Evolutionary conservation across 1,140 invertebrate genomes (phyloP), one percentile per base, ranked within the genome.

Genomic region (Proctacanthus coquilletti): DNA sequence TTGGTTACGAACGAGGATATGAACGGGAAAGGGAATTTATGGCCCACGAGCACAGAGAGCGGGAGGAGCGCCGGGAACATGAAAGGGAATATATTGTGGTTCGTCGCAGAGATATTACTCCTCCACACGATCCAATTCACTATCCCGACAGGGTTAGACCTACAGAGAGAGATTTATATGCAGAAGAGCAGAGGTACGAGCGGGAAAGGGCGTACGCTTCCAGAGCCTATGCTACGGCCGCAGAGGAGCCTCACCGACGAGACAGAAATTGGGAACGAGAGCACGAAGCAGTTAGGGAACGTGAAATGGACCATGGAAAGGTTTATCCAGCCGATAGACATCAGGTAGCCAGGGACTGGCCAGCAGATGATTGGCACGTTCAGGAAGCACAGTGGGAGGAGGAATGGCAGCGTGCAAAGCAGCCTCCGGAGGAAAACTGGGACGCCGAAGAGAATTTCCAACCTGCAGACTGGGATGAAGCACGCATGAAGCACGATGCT

Each of bases 241-340:
- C 14, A 34, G 32, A 34, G 11, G 14, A 17, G 17, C 15, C 10
- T 17, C 34, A 19, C 10, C 11, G 34, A 4, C 8, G 18, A n/a
- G 34, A 64, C 64, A 48, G 63, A 65, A 30, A 42, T 39, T 48
- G 38, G 34, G 65, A 67, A 52, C 52, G 62, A 46, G 63, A 65
- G 40, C 42, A 51, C 46, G 42, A 65, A 56, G 37, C 48, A 54
- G 46, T 44, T 31, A 44, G 62, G 34, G 63, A 63, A 10, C 46
- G 61, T 19, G 60, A 61, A 5, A 48, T 62, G 21, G 23, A 27
- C 23, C 32, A 13, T 34, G 27, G 15, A 8, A 29, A 29, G 27
- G 11, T 29, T 9, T 34, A 34, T 11, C 14, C 32, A 18, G 9
- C 18, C 18, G 32, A 13, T 3, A 10, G 32, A 5, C 32, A 17